Conservation (phyloP, 2,113 vertebrate species). For the Psilopsiagon aurifrons region DNA sequence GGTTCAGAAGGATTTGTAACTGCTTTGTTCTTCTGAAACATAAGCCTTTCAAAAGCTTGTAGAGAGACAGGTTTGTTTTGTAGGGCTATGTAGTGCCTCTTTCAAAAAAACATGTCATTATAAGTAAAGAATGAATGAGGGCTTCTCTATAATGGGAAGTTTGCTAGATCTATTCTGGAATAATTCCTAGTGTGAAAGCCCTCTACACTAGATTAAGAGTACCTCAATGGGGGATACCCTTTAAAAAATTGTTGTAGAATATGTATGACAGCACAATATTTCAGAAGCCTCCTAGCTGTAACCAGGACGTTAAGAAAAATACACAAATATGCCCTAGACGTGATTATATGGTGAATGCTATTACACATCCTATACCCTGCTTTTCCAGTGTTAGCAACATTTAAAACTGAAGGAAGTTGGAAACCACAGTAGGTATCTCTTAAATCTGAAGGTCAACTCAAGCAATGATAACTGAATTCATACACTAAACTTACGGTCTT, state of each 20-base stretch:
- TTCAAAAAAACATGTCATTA: not conserved
- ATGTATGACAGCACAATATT: not conserved
- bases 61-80: not conserved
- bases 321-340: not conserved
- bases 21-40: not conserved
- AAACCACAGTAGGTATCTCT: not conserved
- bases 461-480: not conserved
- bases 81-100: not conserved
- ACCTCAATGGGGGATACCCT: not conserved
- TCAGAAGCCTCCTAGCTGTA: not conserved
- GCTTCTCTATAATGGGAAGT: not conserved
- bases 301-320: not conserved
- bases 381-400: not conserved
- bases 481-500: not conserved
- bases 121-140: not conserved
- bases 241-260: not conserved
- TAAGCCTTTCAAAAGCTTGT: not conserved
- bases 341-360: not conserved
- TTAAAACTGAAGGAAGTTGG: not conserved
- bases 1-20: not conserved
- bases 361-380: not conserved
- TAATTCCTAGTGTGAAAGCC: not conserved
- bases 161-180: not conserved
- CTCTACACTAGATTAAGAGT: not conserved
- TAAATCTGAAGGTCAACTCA: not conserved